phyloP scores from a whole-genome alignment of 2,113 vertebrate species.

The Odontesthes bonariensis region DNA sequence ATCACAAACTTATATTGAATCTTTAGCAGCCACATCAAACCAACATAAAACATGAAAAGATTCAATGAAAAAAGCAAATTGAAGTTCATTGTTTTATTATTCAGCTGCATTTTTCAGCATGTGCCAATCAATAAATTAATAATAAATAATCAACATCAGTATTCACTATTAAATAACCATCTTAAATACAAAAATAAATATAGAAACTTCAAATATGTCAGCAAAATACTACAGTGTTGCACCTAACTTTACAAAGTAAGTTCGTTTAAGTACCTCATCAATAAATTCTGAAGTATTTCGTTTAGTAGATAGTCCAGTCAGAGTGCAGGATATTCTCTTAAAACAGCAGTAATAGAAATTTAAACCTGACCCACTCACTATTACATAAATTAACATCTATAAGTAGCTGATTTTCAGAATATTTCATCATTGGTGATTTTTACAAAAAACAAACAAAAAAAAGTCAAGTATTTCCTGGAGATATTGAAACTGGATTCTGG shows the following conservation, averaged over 20 bases:
- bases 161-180: conserved; percentile 43
- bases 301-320: conserved; percentile 44
- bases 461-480: conserved; percentile 48
- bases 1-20: not conserved
- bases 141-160: conserved; percentile 64
- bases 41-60: not conserved
- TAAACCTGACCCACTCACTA: too few species aligned
- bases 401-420: not conserved
- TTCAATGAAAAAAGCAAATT: not conserved
- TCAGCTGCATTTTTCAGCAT: conserved; percentile 7
- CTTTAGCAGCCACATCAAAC: not conserved
- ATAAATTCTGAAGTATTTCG: conserved; percentile 15
- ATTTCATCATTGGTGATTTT: not conserved
- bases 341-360: not conserved
- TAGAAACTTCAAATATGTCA: conserved; percentile 23
- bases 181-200: conserved; percentile 74
- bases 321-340: not conserved
- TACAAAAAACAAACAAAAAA: not conserved
- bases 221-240: too few species aligned
- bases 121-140: conserved; percentile 64
- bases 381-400: not conserved
- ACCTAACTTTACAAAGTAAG: not conserved
- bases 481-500: not conserved
- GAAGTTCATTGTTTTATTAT: conserved; percentile 37
- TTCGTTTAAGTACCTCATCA: not conserved